Conservation (phyloP, 1,140 invertebrate genomes). For the Eubasilissa regina region DNA sequence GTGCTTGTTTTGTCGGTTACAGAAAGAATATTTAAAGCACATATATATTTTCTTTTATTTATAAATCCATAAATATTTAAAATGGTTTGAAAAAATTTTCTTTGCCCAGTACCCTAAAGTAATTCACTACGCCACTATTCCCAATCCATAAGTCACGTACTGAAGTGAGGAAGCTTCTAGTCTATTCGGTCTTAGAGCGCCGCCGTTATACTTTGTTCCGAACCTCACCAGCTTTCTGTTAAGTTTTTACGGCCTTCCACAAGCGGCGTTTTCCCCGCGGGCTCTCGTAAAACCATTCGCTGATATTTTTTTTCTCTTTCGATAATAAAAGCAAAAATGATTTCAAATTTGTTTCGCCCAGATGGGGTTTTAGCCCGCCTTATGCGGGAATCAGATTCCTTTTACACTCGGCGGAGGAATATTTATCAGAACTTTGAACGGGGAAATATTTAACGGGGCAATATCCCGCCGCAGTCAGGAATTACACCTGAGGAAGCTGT, state of each 20-base stretch:
- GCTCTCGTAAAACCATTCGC: too few species aligned
- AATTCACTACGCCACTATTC: conserved; percentile 27
- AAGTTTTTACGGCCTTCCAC: background rate
- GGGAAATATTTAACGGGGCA: conserved; percentile 56
- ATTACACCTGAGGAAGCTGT: conserved; percentile 37
- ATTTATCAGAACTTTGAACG: conserved; percentile 58
- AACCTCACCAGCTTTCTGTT: background rate
- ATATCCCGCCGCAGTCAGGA: conserved; percentile 38
- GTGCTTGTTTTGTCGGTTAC: too few species aligned
- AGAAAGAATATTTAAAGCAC: too few species aligned
- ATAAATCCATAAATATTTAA: too few species aligned
- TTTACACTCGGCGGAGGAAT: conserved; percentile 54
- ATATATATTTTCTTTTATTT: too few species aligned
- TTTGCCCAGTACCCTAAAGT: too few species aligned
- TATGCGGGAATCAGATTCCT: conserved; percentile 59
- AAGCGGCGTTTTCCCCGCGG: too few species aligned
- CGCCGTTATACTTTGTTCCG: conserved; percentile 5
- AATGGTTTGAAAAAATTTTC: too few species aligned
- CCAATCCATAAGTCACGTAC: conserved; percentile 53
- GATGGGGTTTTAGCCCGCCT: conserved; percentile 44
- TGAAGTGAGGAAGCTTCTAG: conserved; percentile 48
- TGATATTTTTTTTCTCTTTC: background rate
- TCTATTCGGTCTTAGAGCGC: conserved; percentile 55
- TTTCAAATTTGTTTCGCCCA: background rate
- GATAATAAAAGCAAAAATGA: background rate